Base-by-base conservation (phyloP, 2,888 invertebrate species). In the Apamea crenata region DNA sequence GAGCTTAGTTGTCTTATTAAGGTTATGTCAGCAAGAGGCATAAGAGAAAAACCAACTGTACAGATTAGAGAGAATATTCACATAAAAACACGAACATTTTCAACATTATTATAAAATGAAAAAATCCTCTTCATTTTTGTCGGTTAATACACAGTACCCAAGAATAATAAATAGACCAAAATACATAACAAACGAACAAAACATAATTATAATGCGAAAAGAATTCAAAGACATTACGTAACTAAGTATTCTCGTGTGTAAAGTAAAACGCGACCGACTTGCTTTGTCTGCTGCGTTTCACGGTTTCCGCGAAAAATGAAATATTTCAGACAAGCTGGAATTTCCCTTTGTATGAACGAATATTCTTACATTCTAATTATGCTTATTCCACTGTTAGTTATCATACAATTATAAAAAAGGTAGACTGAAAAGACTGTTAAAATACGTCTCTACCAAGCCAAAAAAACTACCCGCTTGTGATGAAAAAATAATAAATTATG, bases 301-400 rank as follows among this genome's bases (percentile, higher is more conserved):
- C 74, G 25, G 61, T 67, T 77, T 56, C 36, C n/a, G 53, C n/a
- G 18, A 53, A 75, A 73, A 67, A 63, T 69, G 14, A 80, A 76
- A 86, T 70, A 84, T 84, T 67, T 56, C 65, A 71, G 73, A 70
- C 73, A 87, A 61, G 53, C 18, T 21, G 70, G 32, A 21, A 78
- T 68, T 66, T 71, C 7, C n/a, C 72, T 77, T 84, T 84, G 59
- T 68, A 68, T 32, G 7, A 12, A 56, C 21, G 47, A 69, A 76
- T 53, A 40, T 78, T 59, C 32, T 53, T 53, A 66, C 25, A 61
- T n/a, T 61, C 25, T 8, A n/a, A 56, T 47, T 32, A 21, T 29
- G 36, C 14, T 25, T 63, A 29, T 53, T 36, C 2, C 32, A 14
- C n/a, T n/a, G n/a, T 82, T 25, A 29, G 14, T 44, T 61, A 65